Evolutionary conservation across 2,797 vertebrate species (phyloP).

Genomic region (Enteromius viviparus): DNA sequence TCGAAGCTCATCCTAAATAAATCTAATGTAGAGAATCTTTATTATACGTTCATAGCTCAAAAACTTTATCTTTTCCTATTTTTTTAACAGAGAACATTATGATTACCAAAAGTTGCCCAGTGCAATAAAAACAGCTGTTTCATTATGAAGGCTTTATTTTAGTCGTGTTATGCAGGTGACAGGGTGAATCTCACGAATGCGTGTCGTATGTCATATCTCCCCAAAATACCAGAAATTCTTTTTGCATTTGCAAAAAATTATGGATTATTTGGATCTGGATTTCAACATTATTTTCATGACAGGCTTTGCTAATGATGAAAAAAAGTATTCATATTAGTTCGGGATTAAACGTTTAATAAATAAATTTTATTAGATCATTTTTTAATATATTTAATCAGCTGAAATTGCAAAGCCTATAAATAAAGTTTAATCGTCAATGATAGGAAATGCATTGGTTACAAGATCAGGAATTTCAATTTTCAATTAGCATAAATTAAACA

Average conservation of each 20-base stretch:
- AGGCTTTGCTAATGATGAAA: not conserved
- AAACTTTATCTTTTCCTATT: constrained; percentile 36
- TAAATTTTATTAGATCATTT: not conserved
- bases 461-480: not conserved
- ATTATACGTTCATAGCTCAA: not conserved
- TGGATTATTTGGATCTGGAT: not conserved
- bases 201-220: not conserved
- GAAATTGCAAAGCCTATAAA: not conserved
- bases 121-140: constrained; percentile 39
- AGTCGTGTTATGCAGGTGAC: constrained; percentile 33
- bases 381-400: not conserved
- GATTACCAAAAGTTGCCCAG: constrained; percentile 67
- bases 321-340: not conserved
- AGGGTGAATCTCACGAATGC: constrained; percentile 9
- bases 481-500: not conserved
- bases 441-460: not conserved
- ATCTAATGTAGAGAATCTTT: constrained; percentile 26
- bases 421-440: not conserved
- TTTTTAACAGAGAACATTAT: constrained; percentile 49
- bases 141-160: constrained; percentile 65
- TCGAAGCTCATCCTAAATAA: constrained; percentile 16
- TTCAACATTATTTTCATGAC: not conserved
- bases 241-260: not conserved
- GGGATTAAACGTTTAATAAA: not conserved
- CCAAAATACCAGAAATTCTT: not conserved